Evolutionary conservation across 2,888 invertebrate species (phyloP).

Genomic region (Aphodius sticticus): DNA sequence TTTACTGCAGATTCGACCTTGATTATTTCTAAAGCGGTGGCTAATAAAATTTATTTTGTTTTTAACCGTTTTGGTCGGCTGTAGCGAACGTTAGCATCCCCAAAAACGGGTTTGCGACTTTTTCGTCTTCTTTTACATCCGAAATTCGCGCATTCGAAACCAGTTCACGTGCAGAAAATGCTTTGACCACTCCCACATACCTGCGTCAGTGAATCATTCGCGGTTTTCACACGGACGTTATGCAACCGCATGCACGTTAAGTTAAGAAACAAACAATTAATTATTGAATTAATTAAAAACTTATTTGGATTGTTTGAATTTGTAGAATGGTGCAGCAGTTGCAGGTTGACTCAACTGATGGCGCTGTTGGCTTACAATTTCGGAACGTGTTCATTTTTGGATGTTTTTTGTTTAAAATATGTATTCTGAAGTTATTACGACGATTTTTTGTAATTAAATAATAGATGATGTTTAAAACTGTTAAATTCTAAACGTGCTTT

Average conservation of each 20-base stretch:
- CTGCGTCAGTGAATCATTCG: neutral
- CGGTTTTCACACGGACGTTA: neutral
- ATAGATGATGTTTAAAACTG: neutral
- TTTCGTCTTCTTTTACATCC: neutral
- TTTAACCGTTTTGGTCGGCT: neutral
- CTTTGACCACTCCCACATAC: neutral
- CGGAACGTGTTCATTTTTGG: neutral
- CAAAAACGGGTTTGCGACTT: conserved; percentile 4
- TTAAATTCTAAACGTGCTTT: neutral
- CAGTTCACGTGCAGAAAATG: neutral
- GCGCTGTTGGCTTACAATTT: neutral
- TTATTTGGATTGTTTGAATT: neutral
- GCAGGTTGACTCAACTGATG: neutral
- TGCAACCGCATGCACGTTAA: neutral
- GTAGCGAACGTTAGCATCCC: neutral
- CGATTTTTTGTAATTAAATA: neutral
- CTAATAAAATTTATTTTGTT: neutral
- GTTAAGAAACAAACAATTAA: neutral
- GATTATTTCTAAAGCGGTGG: neutral
- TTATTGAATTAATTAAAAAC: neutral
- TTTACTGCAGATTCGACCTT: conserved; percentile 19
- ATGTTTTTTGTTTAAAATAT: neutral
- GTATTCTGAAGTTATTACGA: neutral
- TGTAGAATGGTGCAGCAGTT: neutral
- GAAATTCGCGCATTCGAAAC: neutral